Conservation (phyloP, 2,888 invertebrate genomes). For the Sympetrum striolatum region DNA sequence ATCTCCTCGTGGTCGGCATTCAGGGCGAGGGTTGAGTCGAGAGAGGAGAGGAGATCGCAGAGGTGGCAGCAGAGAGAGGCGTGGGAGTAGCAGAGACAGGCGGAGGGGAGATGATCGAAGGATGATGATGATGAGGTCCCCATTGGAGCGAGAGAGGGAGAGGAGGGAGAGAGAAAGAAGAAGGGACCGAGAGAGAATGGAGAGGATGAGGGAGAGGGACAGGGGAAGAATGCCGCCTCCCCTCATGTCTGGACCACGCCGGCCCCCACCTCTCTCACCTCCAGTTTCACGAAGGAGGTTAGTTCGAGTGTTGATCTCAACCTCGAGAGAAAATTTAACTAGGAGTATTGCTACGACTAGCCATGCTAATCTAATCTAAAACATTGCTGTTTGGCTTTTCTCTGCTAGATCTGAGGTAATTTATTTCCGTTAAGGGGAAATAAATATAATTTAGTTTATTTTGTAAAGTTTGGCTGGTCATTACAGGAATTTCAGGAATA, state of each 20-base stretch:
- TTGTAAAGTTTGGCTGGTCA: no score
- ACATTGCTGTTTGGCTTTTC: no score
- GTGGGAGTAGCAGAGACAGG: slow-evolving; percentile 15
- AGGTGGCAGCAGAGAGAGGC: neutral
- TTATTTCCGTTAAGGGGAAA: no score
- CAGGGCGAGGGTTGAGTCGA: neutral
- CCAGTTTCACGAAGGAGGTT: slow-evolving; percentile 5
- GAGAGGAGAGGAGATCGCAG: slow-evolving; percentile 12
- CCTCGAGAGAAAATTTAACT: no score
- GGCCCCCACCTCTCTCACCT: neutral
- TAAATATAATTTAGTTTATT: no score
- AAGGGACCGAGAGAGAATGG: neutral
- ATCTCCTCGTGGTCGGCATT: slow-evolving; percentile 28
- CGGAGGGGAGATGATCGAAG: neutral
- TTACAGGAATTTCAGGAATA: no score
- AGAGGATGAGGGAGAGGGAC: slow-evolving; percentile 35
- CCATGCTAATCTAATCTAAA: no score
- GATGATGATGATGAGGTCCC: neutral
- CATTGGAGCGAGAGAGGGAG: neutral
- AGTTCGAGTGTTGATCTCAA: neutral
- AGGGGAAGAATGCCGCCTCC: slow-evolving; percentile 45
- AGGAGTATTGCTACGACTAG: no score
- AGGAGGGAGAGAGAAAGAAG: neutral
- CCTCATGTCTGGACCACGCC: slow-evolving; percentile 7
- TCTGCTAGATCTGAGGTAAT: no score